A percentile compares a stretch with the other conserved stretches of the same genome.
These are phyloP conservation scores for Acridotheres tristis DNA, from an alignment of 2,797 vertebrate genomes.

Conservation along the genomic window DNA sequence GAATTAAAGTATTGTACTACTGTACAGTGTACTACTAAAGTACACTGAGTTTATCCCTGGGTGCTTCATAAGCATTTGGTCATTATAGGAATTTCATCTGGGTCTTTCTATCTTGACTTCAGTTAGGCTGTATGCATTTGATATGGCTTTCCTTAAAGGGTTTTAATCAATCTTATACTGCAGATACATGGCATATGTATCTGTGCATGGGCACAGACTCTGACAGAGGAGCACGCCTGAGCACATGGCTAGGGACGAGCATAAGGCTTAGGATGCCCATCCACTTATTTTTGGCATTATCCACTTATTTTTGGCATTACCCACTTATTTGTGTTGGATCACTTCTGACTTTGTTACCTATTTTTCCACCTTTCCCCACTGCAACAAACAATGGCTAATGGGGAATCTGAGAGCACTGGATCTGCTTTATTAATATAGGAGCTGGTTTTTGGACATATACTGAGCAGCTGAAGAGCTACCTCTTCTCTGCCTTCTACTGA, in stretches of 20 bases:
- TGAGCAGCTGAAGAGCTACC: not conserved
- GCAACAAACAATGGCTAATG: not conserved
- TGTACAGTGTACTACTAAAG: no score
- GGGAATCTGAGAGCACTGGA: not conserved
- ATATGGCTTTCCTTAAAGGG: not conserved
- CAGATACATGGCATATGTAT: not conserved
- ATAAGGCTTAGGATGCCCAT: not conserved
- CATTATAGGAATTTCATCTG: not conserved
- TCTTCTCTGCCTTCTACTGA: not conserved
- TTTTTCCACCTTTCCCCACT: not conserved
- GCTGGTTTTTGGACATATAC: not conserved
- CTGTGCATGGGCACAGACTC: not conserved
- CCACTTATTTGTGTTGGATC: not conserved
- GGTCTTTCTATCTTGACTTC: not conserved
- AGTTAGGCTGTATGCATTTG: not conserved
- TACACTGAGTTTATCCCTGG: not conserved
- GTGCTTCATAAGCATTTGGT: not conserved
- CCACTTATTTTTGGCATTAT: no score
- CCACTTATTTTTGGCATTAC: not conserved
- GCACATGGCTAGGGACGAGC: rapidly evolving
- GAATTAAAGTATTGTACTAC: not conserved
- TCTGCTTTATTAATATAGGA: not conserved
- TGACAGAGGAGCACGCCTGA: not conserved
- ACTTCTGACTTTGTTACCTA: not conserved
- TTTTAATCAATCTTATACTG: not conserved